A percentile compares a stretch with the other conserved stretches of the same genome.
These are phyloP conservation scores for Drosophila testacea DNA, from an alignment of 2,888 invertebrate species.

Conservation along the genomic window DNA sequence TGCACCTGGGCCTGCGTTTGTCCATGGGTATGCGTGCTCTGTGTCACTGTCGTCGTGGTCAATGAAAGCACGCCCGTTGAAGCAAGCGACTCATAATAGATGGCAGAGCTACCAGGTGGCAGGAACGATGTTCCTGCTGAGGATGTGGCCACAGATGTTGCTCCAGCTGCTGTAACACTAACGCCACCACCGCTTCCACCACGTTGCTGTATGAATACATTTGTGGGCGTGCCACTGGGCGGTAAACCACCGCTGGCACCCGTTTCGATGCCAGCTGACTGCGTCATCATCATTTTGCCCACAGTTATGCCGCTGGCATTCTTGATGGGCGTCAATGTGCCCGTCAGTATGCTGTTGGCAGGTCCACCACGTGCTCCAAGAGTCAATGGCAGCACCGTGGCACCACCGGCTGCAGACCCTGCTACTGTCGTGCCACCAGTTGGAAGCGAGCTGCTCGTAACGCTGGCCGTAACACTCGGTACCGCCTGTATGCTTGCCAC, in stretches of 20 bases:
- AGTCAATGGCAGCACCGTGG: conserved; percentile 84
- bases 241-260: conserved; percentile 36
- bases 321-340: conserved; percentile 84
- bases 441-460: conserved; percentile 56
- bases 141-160: conserved; percentile 62
- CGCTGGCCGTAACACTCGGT: conserved; percentile 63
- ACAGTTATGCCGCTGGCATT: conserved; percentile 82
- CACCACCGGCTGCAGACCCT: conserved; percentile 70
- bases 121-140: conserved; percentile 69
- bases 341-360: conserved; percentile 81
- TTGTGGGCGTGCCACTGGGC: conserved; percentile 48
- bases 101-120: conserved; percentile 83
- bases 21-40: conserved; percentile 73
- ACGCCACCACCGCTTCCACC: conserved; percentile 55
- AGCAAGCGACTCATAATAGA: conserved; percentile 85
- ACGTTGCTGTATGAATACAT: conserved; percentile 59
- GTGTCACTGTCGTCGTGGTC: conserved; percentile 84
- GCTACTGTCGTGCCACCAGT: conserved; percentile 62
- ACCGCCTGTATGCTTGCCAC: conserved; percentile 78
- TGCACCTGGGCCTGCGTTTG: conserved; percentile 49
- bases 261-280: conserved; percentile 52
- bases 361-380: conserved; percentile 78
- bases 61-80: conserved; percentile 83
- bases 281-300: conserved; percentile 84
- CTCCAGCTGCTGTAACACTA: conserved; percentile 53